phyloP scores from a whole-genome alignment of 2,113 vertebrate species.

The Solea senegalensis region DNA sequence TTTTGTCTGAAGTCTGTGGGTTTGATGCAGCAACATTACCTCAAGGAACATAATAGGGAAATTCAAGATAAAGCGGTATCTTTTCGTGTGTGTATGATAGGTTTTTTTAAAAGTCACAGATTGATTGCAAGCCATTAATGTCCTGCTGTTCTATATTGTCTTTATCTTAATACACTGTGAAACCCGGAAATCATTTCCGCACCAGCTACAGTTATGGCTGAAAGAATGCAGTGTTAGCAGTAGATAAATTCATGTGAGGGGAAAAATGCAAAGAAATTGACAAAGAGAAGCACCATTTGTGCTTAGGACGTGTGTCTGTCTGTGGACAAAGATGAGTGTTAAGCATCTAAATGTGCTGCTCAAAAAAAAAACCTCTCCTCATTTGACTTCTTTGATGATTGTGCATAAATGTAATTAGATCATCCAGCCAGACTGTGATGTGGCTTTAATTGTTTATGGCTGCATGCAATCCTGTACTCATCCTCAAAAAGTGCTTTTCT shows the following conservation, averaged over 20 bases:
- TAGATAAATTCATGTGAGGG: constrained; percentile 5
- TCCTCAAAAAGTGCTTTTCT: constrained; percentile 30
- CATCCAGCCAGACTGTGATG: constrained; percentile 32
- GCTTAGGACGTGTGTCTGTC: constrained; percentile 21
- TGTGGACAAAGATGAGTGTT: constrained; percentile 17
- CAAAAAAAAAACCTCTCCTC: constrained; percentile 12
- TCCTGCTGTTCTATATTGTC: neutral
- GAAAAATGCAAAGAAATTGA: neutral
- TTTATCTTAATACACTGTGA: neutral
- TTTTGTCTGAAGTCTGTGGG: constrained; percentile 1
- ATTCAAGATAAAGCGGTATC: neutral
- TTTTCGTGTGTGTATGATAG: too few relatives aligned
- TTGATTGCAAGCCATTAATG: neutral
- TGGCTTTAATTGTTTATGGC: constrained; percentile 46
- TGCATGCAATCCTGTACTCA: constrained; percentile 17
- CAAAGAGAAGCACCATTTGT: constrained; percentile 24
- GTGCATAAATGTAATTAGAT: constrained; percentile 44
- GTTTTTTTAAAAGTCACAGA: too few relatives aligned
- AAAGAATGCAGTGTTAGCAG: neutral
- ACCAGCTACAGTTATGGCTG: constrained; percentile 5
- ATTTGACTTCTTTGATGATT: constrained; percentile 45
- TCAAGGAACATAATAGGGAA: neutral
- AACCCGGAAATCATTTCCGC: neutral
- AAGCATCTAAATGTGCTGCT: constrained; percentile 31
- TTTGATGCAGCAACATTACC: constrained; percentile 17